Evolutionary conservation across 2,888 invertebrate genomes (phyloP).

Genomic region (Pemphredon lugubris): DNA sequence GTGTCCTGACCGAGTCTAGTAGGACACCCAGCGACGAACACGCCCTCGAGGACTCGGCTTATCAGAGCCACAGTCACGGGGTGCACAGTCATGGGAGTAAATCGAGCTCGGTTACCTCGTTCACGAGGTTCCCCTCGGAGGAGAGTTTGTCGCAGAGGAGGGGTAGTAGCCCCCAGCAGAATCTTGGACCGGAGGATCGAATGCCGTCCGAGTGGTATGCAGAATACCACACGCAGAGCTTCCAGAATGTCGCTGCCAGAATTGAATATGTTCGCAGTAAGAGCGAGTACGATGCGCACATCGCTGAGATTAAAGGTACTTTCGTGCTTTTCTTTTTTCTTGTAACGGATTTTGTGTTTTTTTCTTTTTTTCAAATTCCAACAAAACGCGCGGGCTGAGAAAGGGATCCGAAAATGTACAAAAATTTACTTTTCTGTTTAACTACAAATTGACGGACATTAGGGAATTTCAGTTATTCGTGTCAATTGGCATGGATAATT

Average conservation of each 20-base stretch:
- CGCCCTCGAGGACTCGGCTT: slow-evolving; percentile 83
- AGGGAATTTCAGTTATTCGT: too few species aligned
- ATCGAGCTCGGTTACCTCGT: slow-evolving; percentile 82
- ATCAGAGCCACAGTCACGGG: slow-evolving; percentile 82
- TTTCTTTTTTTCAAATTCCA: too few species aligned
- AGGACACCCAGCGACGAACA: slow-evolving; percentile 84
- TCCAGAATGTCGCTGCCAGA: slow-evolving; percentile 86
- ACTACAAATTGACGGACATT: too few species aligned
- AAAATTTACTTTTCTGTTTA: too few species aligned
- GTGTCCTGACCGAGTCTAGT: slow-evolving; percentile 71
- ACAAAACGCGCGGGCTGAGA: too few species aligned
- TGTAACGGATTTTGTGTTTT: background rate
- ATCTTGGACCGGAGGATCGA: slow-evolving; percentile 77
- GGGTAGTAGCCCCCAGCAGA: slow-evolving; percentile 49
- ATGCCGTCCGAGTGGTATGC: slow-evolving; percentile 83
- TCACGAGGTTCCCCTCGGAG: slow-evolving; percentile 83
- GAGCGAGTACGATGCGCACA: slow-evolving; percentile 93
- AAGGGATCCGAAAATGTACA: too few species aligned
- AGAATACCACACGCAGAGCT: slow-evolving; percentile 83
- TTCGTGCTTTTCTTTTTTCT: background rate
- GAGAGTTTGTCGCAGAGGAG: slow-evolving; percentile 80
- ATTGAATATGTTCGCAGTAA: slow-evolving; percentile 89
- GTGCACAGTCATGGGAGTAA: slow-evolving; percentile 81
- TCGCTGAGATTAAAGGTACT: slow-evolving; percentile 92
- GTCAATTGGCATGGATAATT: too few species aligned